Percentiles rank a stretch among this genome's conserved stretches.
These are phyloP conservation scores for Muricea muricata DNA, from an alignment of 92 coral and sea anemone genomes.

Conservation along the genomic window DNA sequence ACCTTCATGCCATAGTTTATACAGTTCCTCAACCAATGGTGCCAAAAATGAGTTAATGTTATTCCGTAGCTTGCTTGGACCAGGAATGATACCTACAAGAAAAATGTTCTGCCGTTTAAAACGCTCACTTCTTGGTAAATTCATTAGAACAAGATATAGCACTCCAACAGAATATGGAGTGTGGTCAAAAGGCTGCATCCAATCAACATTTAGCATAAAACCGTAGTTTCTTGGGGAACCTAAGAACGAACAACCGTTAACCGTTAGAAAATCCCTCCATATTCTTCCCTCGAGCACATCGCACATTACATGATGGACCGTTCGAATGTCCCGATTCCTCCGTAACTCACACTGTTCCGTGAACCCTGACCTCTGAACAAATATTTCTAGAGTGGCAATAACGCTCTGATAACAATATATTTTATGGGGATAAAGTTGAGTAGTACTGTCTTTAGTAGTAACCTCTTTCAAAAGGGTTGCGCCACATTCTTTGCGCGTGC, in stretches of 20 bases:
- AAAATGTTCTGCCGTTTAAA: slow-evolving; percentile 58
- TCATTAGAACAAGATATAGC: slow-evolving; percentile 59
- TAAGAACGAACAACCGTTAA: not conserved
- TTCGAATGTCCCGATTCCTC: slow-evolving; percentile 10
- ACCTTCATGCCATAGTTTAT: slow-evolving; percentile 58
- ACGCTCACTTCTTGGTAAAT: slow-evolving; percentile 64
- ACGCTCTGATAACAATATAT: not conserved
- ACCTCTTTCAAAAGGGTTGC: not conserved
- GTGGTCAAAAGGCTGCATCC: slow-evolving; percentile 66
- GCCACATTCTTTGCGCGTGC: not conserved
- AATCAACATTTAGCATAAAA: slow-evolving; percentile 56
- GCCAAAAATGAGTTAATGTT: not conserved
- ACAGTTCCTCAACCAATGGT: slow-evolving; percentile 59
- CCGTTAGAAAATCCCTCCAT: not conserved
- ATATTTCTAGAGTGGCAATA: not conserved
- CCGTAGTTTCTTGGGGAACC: slow-evolving; percentile 43
- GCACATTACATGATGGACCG: not conserved
- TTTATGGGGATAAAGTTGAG: not conserved
- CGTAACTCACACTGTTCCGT: slow-evolving; percentile 64
- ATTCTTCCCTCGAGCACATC: not conserved
- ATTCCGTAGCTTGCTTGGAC: slow-evolving; percentile 58
- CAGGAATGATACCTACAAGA: slow-evolving; percentile 67
- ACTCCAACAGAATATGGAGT: slow-evolving; percentile 53
- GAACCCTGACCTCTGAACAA: slow-evolving; percentile 60
- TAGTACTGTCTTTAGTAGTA: not conserved